These are phyloP conservation scores for Leucophenga maculata DNA, from an alignment of 2,888 invertebrate species.

Conservation along the genomic window DNA sequence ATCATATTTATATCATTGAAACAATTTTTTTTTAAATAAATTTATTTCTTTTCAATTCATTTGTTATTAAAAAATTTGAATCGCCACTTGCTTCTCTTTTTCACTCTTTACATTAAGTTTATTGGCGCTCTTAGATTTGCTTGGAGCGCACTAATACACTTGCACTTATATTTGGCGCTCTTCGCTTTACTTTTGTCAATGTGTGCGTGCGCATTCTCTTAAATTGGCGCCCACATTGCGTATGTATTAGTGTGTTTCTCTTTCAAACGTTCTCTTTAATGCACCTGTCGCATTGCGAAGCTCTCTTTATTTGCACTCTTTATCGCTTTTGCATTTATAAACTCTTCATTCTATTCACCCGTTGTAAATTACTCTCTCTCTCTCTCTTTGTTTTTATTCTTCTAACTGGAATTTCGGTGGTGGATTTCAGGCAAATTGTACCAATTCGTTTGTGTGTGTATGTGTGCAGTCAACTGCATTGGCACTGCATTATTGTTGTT, in stretches of 20 bases:
- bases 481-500: neutral
- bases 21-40: too few relatives aligned
- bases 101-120: too few relatives aligned
- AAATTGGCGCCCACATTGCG: constrained; percentile 7
- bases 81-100: too few relatives aligned
- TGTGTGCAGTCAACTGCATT: constrained; percentile 1
- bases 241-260: constrained; percentile 33
- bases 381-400: constrained; percentile 35
- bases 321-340: neutral
- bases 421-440: neutral
- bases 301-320: constrained; percentile 8
- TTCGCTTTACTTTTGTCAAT: constrained; percentile 37
- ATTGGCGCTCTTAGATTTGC: neutral
- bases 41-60: too few relatives aligned
- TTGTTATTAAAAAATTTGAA: neutral
- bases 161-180: constrained; percentile 41
- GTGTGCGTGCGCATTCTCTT: constrained; percentile 52
- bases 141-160: constrained; percentile 46
- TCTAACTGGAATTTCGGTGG: constrained; percentile 9
- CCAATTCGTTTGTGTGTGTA: neutral
- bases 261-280: neutral
- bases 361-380: constrained; percentile 28
- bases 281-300: too few relatives aligned
- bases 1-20: neutral
- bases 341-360: constrained; percentile 26